phyloP scores from a whole-genome alignment of 2,888 invertebrate genomes.

The Drosophila robusta region DNA sequence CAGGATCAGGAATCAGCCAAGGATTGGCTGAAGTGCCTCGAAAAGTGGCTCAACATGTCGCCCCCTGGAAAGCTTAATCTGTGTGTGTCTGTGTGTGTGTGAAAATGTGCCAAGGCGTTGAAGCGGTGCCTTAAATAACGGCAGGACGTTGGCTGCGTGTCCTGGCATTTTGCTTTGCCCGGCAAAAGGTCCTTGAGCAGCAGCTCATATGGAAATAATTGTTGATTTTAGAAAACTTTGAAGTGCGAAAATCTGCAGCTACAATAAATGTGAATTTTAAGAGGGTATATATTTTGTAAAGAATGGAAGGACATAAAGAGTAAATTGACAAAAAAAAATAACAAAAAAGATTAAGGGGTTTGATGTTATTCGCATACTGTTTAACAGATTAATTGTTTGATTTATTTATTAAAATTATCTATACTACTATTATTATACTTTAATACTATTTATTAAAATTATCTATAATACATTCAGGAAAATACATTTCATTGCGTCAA shows the following conservation, averaged over 20 bases:
- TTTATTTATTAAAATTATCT: too few relatives aligned
- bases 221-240: neutral
- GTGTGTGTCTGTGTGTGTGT: constrained; percentile 7
- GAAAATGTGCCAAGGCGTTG: constrained; percentile 66
- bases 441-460: too few relatives aligned
- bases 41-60: constrained; percentile 40
- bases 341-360: too few relatives aligned
- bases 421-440: too few relatives aligned
- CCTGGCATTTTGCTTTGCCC: constrained; percentile 10
- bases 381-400: too few relatives aligned
- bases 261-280: neutral
- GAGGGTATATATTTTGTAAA: neutral
- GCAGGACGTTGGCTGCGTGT: constrained; percentile 40
- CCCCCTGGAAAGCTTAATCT: neutral
- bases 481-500: too few relatives aligned
- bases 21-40: constrained; percentile 65
- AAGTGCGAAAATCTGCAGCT: constrained; percentile 29
- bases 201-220: constrained; percentile 57
- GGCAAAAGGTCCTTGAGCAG: constrained; percentile 18
- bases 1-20: neutral
- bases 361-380: too few relatives aligned
- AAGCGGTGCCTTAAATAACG: constrained; percentile 56
- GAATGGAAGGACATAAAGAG: neutral
- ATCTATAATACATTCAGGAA: too few relatives aligned
- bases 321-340: too few relatives aligned